phyloP scores from a whole-genome alignment of 2,113 vertebrate species.

The Xiphophorus hellerii region DNA sequence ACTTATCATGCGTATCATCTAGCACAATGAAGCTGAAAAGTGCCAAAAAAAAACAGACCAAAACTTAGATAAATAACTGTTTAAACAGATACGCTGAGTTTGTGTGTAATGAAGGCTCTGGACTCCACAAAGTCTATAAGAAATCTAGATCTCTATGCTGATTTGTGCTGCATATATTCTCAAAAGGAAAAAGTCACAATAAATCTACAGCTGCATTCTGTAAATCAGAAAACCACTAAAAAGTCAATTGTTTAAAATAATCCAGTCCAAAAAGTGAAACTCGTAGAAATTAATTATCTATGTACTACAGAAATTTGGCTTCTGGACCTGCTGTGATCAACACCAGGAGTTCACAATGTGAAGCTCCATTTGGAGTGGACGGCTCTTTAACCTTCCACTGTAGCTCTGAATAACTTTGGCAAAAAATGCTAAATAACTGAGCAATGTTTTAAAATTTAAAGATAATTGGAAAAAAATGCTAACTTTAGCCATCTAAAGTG shows the following conservation, averaged over 20 bases:
- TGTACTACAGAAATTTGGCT: background rate
- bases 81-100: background rate
- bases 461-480: no score
- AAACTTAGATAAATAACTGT: background rate
- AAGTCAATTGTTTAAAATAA: background rate
- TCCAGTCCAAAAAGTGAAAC: background rate
- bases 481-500: no score
- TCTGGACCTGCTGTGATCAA: no score
- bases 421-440: no score
- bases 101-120: background rate
- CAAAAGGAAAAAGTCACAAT: background rate
- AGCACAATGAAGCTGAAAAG: background rate
- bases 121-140: background rate
- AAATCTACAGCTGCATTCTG: background rate
- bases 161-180: conserved; percentile 2
- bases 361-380: no score
- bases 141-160: background rate
- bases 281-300: background rate
- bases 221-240: background rate
- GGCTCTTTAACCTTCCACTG: no score
- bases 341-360: no score
- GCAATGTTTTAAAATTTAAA: no score
- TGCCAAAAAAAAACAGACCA: background rate
- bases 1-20: background rate
- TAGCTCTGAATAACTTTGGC: no score